phyloP scores from a whole-genome alignment of 2,113 vertebrate species.

The Mellivora capensis region DNA sequence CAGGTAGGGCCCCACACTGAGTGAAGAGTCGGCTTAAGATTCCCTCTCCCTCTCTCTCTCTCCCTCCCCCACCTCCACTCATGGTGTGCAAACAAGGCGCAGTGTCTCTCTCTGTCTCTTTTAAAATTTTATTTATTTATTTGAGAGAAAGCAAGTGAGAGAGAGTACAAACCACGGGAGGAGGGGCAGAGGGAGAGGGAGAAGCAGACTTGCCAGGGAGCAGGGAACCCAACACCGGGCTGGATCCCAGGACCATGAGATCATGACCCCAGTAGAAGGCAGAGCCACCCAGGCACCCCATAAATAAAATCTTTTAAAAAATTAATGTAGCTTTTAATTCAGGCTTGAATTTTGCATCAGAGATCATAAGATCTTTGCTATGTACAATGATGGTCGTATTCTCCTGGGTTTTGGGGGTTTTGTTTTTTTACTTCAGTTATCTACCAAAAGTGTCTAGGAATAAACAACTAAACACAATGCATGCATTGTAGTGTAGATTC shows the following conservation, averaged over 20 bases:
- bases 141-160: too few species aligned
- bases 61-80: background rate
- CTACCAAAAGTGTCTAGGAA: conserved; percentile 8
- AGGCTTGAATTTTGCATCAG: background rate
- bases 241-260: background rate
- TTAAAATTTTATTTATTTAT: too few species aligned
- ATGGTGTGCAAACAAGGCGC: background rate
- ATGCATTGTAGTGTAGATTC: background rate
- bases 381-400: background rate
- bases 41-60: too few species aligned
- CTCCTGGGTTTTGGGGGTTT: background rate
- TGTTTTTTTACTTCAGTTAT: background rate
- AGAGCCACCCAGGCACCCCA: background rate
- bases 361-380: background rate
- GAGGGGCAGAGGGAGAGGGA: too few species aligned
- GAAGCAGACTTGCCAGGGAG: too few species aligned
- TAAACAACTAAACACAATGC: conserved; percentile 12
- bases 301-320: background rate
- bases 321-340: background rate
- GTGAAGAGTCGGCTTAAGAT: background rate
- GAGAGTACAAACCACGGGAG: too few species aligned
- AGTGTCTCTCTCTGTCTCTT: background rate
- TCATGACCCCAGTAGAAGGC: background rate
- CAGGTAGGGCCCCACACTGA: background rate
- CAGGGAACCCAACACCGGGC: too few species aligned